A percentile compares a stretch with the other conserved stretches of the same genome.
phyloP scores from a whole-genome alignment of 2,113 vertebrate genomes.

The Beaufortia kweichowensis region DNA sequence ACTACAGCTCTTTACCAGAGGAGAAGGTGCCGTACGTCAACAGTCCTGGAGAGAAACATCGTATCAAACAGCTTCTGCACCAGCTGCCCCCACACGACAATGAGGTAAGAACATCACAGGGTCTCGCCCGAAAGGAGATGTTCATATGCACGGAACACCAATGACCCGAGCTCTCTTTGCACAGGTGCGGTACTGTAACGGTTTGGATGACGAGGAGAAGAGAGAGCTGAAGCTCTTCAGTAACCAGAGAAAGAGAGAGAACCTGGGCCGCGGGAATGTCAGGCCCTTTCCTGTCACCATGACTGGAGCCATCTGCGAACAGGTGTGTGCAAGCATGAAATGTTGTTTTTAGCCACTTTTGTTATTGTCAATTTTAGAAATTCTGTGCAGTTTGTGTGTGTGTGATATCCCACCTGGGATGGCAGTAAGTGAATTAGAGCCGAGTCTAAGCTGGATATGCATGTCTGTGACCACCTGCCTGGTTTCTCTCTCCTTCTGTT shows the following conservation, averaged over 20 bases:
- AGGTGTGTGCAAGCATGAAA: slow-evolving; percentile 71
- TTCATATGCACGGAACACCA: neutral
- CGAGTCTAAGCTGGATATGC: slow-evolving; percentile 40
- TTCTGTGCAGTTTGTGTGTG: neutral
- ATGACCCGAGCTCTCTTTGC: neutral
- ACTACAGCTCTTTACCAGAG: slow-evolving; percentile 96
- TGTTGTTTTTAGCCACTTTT: neutral
- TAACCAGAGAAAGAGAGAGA: slow-evolving; percentile 93
- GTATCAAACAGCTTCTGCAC: slow-evolving; percentile 96
- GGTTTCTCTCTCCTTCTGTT: slow-evolving; percentile 38
- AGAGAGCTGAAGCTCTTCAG: slow-evolving; percentile 97
- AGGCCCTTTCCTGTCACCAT: slow-evolving; percentile 95
- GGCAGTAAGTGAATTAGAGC: slow-evolving; percentile 38
- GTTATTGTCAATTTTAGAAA: neutral
- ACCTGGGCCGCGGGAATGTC: slow-evolving; percentile 92
- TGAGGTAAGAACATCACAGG: slow-evolving; percentile 81
- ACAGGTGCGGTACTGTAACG: slow-evolving; percentile 94
- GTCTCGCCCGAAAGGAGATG: neutral
- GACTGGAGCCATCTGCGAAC: slow-evolving; percentile 95
- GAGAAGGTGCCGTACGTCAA: slow-evolving; percentile 98
- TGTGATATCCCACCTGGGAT: slow-evolving; percentile 22
- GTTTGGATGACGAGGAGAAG: slow-evolving; percentile 96
- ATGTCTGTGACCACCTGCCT: slow-evolving; percentile 36
- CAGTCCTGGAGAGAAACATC: slow-evolving; percentile 94
- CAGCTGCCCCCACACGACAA: slow-evolving; percentile 98